Conservation (phyloP, 2,888 invertebrate genomes). For the Erynnis tages region DNA sequence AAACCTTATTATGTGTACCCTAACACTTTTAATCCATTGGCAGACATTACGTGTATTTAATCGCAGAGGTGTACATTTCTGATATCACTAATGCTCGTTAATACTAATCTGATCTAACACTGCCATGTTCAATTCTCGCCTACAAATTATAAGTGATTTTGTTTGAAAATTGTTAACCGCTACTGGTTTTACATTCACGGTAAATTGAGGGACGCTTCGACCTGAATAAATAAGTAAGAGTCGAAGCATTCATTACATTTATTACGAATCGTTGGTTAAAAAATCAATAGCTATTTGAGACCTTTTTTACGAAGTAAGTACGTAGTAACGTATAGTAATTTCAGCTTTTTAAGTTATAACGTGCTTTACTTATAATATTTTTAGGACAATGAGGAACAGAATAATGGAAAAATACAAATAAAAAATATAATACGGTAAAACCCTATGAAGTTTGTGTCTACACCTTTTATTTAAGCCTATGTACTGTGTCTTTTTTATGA, state of each 20-base stretch:
- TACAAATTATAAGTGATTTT: slow-evolving; percentile 9
- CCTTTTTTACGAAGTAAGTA: neutral
- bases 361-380: too few species aligned
- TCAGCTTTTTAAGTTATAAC: too few species aligned
- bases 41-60: neutral
- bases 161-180: slow-evolving; percentile 10
- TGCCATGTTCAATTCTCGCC: slow-evolving; percentile 8
- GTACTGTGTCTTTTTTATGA: too few species aligned
- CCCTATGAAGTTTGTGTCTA: too few species aligned
- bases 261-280: slow-evolving; percentile 12
- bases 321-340: too few species aligned
- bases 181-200: slow-evolving; percentile 11
- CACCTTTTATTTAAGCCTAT: too few species aligned
- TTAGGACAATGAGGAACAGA: too few species aligned
- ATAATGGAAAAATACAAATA: too few species aligned
- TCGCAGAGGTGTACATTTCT: neutral
- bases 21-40: too few species aligned
- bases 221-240: slow-evolving; percentile 19
- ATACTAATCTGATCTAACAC: slow-evolving; percentile 5
- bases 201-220: slow-evolving; percentile 9
- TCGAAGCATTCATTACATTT: slow-evolving; percentile 10
- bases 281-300: slow-evolving; percentile 5
- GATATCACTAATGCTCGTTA: neutral
- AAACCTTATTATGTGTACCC: too few species aligned
- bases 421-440: too few species aligned